These are phyloP conservation scores for Fulmarus glacialis DNA, from an alignment of 2,113 vertebrate species.

Conservation along the genomic window DNA sequence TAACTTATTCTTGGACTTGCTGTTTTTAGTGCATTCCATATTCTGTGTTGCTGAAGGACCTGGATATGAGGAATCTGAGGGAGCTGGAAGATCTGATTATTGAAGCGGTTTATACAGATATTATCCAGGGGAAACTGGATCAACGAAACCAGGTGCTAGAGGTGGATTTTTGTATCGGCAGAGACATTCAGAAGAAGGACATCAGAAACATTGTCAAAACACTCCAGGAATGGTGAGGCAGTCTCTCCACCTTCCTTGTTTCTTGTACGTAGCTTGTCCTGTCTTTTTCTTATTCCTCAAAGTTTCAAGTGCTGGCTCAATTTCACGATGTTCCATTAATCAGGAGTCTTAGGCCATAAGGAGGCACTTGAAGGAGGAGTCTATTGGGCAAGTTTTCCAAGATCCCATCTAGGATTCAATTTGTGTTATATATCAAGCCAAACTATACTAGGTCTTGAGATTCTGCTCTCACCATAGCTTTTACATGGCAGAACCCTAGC, in stretches of 20 bases:
- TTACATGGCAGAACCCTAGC: not conserved
- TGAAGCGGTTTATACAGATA: conserved; percentile 97
- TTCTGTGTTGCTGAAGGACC: conserved; percentile 94
- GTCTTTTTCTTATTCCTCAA: not conserved
- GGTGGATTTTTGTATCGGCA: conserved; percentile 85
- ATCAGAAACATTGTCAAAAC: conserved; percentile 82
- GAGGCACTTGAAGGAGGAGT: not conserved
- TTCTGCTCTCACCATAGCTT: not conserved
- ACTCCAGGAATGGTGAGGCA: conserved; percentile 83
- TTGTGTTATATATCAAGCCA: not conserved
- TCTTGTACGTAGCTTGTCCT: not conserved
- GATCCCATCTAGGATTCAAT: not conserved
- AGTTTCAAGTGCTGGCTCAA: not conserved
- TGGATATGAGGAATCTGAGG: conserved; percentile 96
- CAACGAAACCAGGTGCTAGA: conserved; percentile 97
- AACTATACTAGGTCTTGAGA: not conserved
- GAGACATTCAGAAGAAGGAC: conserved; percentile 83
- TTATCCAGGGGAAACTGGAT: conserved; percentile 98
- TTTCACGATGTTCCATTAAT: not conserved
- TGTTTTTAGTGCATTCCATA: conserved; percentile 89
- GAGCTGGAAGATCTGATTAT: conserved; percentile 98
- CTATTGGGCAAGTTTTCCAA: not conserved
- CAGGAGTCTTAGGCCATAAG: not conserved
- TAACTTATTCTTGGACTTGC: conserved; percentile 1
- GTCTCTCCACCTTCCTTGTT: not conserved